Evolutionary conservation across 1,140 invertebrate species (phyloP).

Genomic region (Euwallacea fornicatus): DNA sequence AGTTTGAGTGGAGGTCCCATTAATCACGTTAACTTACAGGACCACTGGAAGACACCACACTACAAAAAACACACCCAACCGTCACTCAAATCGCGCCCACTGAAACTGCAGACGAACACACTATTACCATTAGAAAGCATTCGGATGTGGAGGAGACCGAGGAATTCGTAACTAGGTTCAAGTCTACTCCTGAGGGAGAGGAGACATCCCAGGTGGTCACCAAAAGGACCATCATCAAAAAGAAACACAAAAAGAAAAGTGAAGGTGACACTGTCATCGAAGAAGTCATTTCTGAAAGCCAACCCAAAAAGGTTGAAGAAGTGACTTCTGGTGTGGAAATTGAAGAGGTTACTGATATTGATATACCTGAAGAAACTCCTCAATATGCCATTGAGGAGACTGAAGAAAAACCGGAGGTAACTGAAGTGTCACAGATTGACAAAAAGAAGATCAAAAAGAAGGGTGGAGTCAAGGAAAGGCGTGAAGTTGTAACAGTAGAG

Average conservation of each 20-base stretch:
- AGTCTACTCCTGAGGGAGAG: slow-evolving; percentile 54
- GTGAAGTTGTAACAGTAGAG: slow-evolving; percentile 43
- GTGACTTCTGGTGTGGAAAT: slow-evolving; percentile 41
- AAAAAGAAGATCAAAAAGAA: slow-evolving; percentile 36
- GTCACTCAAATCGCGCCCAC: slow-evolving; percentile 44
- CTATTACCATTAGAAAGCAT: slow-evolving; percentile 44
- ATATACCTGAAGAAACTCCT: neutral
- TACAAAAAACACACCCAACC: slow-evolving; percentile 51
- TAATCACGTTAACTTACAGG: slow-evolving; percentile 49
- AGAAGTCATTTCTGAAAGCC: slow-evolving; percentile 53
- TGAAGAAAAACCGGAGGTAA: slow-evolving; percentile 45
- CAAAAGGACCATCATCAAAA: slow-evolving; percentile 58
- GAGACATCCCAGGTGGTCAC: slow-evolving; percentile 58
- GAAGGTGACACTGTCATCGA: slow-evolving; percentile 52
- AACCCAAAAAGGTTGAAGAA: slow-evolving; percentile 37
- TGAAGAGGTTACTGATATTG: slow-evolving; percentile 42
- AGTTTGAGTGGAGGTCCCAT: slow-evolving; percentile 9
- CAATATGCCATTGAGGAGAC: slow-evolving; percentile 42
- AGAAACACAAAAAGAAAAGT: slow-evolving; percentile 48
- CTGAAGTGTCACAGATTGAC: slow-evolving; percentile 19
- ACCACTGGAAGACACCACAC: slow-evolving; percentile 49
- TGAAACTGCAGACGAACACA: slow-evolving; percentile 46
- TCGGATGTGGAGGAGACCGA: slow-evolving; percentile 57
- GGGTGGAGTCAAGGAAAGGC: slow-evolving; percentile 39
- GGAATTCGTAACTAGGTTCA: slow-evolving; percentile 61